phyloP scores from a whole-genome alignment of 1,140 invertebrate species.

The Saxidomus purpurata region DNA sequence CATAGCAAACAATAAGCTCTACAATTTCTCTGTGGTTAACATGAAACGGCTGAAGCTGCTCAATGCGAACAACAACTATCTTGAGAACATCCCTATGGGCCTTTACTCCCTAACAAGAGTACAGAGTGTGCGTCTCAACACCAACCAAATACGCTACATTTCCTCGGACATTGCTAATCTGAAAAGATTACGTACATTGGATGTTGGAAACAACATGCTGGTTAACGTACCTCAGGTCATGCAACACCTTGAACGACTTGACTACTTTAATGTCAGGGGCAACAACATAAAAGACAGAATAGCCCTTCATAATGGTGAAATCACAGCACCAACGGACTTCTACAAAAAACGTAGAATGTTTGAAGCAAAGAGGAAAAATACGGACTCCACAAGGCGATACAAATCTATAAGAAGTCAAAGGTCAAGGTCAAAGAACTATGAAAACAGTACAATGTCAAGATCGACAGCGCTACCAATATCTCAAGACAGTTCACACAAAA shows the following conservation, averaged over 20 bases:
- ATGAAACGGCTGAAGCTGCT: constrained; percentile 79
- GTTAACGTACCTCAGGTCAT: constrained; percentile 78
- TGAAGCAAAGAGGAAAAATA: constrained; percentile 26
- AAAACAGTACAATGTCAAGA: constrained; percentile 35
- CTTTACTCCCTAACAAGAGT: constrained; percentile 76
- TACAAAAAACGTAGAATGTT: constrained; percentile 53
- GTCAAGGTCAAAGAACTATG: constrained; percentile 28
- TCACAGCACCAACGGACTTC: constrained; percentile 3
- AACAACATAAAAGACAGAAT: constrained; percentile 72
- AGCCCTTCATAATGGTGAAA: constrained; percentile 53
- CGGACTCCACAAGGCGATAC: background rate
- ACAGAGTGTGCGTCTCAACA: constrained; percentile 76
- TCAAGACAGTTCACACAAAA: constrained; percentile 35
- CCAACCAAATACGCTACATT: constrained; percentile 79
- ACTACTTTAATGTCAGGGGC: constrained; percentile 80
- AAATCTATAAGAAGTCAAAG: constrained; percentile 2
- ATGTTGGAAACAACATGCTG: constrained; percentile 81
- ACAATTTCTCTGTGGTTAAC: constrained; percentile 77
- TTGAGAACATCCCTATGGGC: constrained; percentile 80
- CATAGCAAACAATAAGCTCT: constrained; percentile 79
- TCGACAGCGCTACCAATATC: background rate
- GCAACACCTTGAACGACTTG: constrained; percentile 77
- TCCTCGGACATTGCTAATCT: constrained; percentile 80
- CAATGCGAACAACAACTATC: constrained; percentile 79
- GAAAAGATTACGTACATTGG: constrained; percentile 79